Percentiles rank a stretch among this genome's conserved stretches.
Conservation (phyloP, 2,888 invertebrate species). For the Peribatodes rhomboidaria region DNA sequence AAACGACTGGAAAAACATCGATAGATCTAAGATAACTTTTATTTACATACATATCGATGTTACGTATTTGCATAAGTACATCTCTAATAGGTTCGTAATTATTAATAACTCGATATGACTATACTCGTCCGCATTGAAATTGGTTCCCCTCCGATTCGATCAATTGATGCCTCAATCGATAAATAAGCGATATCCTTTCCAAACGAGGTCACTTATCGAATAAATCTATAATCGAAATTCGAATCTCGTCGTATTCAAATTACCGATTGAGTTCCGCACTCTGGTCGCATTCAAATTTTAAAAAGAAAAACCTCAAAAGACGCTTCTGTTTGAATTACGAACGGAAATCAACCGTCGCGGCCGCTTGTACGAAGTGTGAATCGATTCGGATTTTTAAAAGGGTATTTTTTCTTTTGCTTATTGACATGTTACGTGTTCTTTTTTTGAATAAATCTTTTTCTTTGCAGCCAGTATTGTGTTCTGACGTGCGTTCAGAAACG, state of each 20-base stretch:
- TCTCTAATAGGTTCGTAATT: constrained; percentile 3
- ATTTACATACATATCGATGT: constrained; percentile 45
- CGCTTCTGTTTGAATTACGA: constrained; percentile 82
- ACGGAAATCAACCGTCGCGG: constrained; percentile 85
- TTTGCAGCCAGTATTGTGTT: constrained; percentile 34
- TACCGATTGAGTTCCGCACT: constrained; percentile 78
- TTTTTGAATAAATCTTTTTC: constrained; percentile 60
- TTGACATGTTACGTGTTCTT: constrained; percentile 76
- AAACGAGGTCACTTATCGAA: constrained; percentile 85
- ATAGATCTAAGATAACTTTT: constrained; percentile 55
- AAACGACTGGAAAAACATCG: constrained; percentile 55
- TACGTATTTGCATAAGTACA: constrained; percentile 16
- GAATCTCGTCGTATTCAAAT: constrained; percentile 77
- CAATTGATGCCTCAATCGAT: constrained; percentile 71
- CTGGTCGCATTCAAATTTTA: constrained; percentile 67
- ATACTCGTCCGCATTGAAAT: constrained; percentile 28
- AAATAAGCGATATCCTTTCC: constrained; percentile 82
- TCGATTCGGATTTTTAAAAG: constrained; percentile 80
- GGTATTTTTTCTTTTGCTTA: constrained; percentile 69
- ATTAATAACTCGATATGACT: constrained; percentile 17
- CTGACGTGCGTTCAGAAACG: constrained; percentile 51
- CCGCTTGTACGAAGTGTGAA: constrained; percentile 84
- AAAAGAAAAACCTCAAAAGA: constrained; percentile 75
- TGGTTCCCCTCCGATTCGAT: constrained; percentile 55
- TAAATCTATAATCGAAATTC: constrained; percentile 84